These are phyloP conservation scores for Palloptera scutellata DNA, from an alignment of 2,888 invertebrate genomes.

Conservation along the genomic window DNA sequence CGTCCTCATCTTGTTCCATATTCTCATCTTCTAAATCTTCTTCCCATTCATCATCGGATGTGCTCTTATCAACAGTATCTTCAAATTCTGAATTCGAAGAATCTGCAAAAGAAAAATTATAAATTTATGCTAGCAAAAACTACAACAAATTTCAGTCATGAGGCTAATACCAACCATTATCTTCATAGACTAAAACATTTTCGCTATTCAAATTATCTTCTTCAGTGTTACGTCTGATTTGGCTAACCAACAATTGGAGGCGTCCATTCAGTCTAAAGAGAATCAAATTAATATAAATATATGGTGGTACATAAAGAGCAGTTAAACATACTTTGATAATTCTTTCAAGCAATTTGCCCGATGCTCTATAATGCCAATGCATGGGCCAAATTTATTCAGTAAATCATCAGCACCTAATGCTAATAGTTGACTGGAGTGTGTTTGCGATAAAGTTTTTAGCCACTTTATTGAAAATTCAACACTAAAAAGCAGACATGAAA, in stretches of 20 bases:
- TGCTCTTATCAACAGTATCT: slow-evolving; percentile 42
- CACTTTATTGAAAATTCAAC: slow-evolving; percentile 58
- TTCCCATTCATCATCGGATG: slow-evolving; percentile 51
- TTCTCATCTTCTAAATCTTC: slow-evolving; percentile 49
- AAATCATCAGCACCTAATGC: slow-evolving; percentile 59
- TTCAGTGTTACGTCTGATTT: slow-evolving; percentile 59
- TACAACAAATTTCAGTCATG: neutral
- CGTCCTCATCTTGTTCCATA: slow-evolving; percentile 42
- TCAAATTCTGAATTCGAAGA: slow-evolving; percentile 50
- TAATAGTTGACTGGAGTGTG: slow-evolving; percentile 62
- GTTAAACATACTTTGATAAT: slow-evolving; percentile 53
- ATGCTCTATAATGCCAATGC: slow-evolving; percentile 63
- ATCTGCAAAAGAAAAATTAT: slow-evolving; percentile 37
- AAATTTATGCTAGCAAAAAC: slow-evolving; percentile 9
- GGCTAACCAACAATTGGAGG: slow-evolving; percentile 59
- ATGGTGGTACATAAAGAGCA: neutral
- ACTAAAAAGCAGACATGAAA: slow-evolving; percentile 49
- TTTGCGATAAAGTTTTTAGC: slow-evolving; percentile 55
- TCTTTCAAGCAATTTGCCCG: slow-evolving; percentile 58
- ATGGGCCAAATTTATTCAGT: slow-evolving; percentile 57
- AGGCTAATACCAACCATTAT: slow-evolving; percentile 49
- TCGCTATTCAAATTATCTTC: slow-evolving; percentile 54
- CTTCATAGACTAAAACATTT: slow-evolving; percentile 56
- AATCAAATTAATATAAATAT: neutral
- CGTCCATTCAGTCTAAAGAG: slow-evolving; percentile 57